A percentile compares a stretch with the other conserved stretches of the same genome.
These are phyloP conservation scores for Cenopis cana DNA, from an alignment of 2,888 invertebrate species.

Conservation along the genomic window DNA sequence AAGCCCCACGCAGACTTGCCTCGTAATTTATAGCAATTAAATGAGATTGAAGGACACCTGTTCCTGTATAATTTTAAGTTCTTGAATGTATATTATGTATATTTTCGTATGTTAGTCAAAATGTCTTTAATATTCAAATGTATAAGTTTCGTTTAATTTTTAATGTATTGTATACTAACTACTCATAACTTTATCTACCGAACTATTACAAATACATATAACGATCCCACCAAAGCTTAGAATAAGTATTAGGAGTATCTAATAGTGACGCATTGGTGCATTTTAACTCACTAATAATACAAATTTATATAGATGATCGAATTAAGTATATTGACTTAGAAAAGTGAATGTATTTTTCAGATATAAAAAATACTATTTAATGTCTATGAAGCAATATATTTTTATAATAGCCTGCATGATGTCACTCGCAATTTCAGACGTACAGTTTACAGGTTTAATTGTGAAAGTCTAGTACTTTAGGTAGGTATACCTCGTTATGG, in stretches of 20 bases:
- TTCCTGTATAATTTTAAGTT: conserved; percentile 42
- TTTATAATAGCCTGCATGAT: conserved; percentile 27
- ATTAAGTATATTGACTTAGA: conserved; percentile 57
- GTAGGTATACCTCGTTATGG: no score
- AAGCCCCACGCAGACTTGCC: conserved; percentile 39
- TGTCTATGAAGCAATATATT: conserved; percentile 42
- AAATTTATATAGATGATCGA: conserved; percentile 51
- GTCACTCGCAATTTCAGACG: background rate
- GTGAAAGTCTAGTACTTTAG: background rate
- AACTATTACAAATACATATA: conserved; percentile 71
- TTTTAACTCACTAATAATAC: conserved; percentile 51
- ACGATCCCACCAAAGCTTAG: conserved; percentile 85
- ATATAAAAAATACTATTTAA: conserved; percentile 47
- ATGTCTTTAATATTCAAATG: conserved; percentile 29
- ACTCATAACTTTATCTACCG: conserved; percentile 58
- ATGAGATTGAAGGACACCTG: conserved; percentile 43
- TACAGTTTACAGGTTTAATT: background rate
- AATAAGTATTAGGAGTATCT: conserved; percentile 74
- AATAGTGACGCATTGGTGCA: conserved; percentile 58
- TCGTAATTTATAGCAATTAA: conserved; percentile 42
- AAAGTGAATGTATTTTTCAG: conserved; percentile 62
- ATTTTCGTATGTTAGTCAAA: conserved; percentile 37
- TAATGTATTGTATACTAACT: conserved; percentile 38
- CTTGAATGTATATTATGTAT: conserved; percentile 43
- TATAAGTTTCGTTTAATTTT: conserved; percentile 35